phyloP scores from a whole-genome alignment of 2,888 invertebrate genomes.

The Eilema caniola region DNA sequence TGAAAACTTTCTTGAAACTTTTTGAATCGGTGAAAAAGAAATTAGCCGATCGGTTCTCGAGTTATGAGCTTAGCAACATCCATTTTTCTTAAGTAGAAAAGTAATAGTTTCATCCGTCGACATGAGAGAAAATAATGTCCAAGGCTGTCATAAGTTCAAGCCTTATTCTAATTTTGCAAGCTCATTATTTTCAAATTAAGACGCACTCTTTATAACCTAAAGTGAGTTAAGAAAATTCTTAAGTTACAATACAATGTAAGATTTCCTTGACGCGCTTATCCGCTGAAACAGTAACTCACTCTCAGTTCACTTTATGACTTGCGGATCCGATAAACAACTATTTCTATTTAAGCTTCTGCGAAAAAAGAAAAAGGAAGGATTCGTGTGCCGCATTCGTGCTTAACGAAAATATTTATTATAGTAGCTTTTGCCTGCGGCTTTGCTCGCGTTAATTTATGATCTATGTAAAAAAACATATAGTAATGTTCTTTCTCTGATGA shows the following conservation, averaged over 20 bases:
- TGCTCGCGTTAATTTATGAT: neutral
- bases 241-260: constrained; percentile 9
- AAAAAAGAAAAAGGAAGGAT: neutral
- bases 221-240: neutral
- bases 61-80: too few relatives aligned
- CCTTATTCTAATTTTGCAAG: neutral
- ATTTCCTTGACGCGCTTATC: constrained; percentile 13
- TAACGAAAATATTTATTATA: neutral
- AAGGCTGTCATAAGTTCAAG: neutral
- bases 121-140: neutral
- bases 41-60: too few relatives aligned
- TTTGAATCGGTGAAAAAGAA: too few relatives aligned
- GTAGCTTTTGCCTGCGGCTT: neutral
- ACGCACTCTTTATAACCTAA: neutral
- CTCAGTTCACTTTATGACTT: constrained; percentile 19
- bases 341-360: constrained; percentile 10
- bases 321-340: constrained; percentile 19
- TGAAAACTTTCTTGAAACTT: too few relatives aligned
- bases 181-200: neutral
- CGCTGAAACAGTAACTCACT: constrained; percentile 8
- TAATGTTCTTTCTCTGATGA: too few relatives aligned
- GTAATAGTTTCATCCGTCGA: neutral
- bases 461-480: too few relatives aligned
- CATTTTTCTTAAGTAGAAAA: too few relatives aligned
- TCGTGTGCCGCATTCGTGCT: neutral